phyloP scores from a whole-genome alignment of 2,797 vertebrate species.

The Simalia tracyae region DNA sequence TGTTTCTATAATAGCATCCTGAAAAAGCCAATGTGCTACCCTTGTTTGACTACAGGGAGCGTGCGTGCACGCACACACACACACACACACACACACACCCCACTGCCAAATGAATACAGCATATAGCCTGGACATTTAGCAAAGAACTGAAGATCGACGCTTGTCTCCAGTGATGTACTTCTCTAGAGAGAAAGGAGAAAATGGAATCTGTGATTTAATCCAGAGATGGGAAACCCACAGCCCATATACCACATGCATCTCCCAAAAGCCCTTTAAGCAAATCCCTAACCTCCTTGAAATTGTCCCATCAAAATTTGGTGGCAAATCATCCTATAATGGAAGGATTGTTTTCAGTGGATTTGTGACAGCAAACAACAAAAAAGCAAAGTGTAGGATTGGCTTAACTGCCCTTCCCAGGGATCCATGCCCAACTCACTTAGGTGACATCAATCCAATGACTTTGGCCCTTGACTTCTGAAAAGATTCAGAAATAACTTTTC shows the following conservation, averaged over 20 bases:
- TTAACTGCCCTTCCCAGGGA: not conserved
- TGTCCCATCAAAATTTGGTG: not conserved
- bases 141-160: not conserved
- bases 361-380: not conserved
- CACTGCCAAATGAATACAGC: not conserved
- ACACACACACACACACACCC: not conserved
- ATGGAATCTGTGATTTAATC: not conserved
- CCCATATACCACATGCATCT: not conserved
- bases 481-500: not conserved
- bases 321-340: not conserved
- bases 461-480: not conserved
- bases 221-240: not conserved
- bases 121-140: not conserved
- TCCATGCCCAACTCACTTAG: not conserved
- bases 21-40: not conserved
- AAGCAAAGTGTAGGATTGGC: not conserved
- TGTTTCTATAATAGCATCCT: not conserved
- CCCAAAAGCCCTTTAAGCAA: not conserved
- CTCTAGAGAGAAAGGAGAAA: not conserved
- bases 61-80: not conserved
- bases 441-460: not conserved
- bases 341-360: not conserved
- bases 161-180: not conserved
- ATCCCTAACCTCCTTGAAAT: not conserved
- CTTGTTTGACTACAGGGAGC: not conserved